Percentiles rank a stretch among this genome's conserved stretches.
Conservation (phyloP, 2,113 vertebrate genomes). For the Tachycineta bicolor region DNA sequence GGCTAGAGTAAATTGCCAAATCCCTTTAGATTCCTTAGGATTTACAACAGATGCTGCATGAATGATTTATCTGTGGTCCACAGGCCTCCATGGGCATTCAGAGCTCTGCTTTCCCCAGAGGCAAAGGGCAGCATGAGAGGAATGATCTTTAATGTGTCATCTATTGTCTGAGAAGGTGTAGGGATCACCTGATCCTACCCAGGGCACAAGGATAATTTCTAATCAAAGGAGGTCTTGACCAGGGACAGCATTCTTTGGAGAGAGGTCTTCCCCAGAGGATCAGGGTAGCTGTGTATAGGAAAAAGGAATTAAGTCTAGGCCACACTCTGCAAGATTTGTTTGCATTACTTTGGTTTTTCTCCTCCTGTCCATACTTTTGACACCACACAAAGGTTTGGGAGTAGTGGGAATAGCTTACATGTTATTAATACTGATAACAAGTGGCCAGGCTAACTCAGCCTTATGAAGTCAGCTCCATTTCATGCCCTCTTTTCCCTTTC, state of each 20-base stretch:
- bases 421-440: neutral
- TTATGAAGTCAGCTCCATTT: slow-evolving; percentile 49
- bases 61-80: neutral
- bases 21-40: slow-evolving; percentile 25
- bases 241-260: neutral
- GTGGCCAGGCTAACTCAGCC: neutral
- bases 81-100: neutral
- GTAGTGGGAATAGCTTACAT: neutral
- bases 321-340: neutral
- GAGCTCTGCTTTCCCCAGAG: neutral
- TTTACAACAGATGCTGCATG: slow-evolving; percentile 30
- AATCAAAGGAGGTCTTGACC: neutral
- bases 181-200: neutral
- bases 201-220: neutral
- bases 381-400: neutral
- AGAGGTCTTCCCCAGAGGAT: neutral
- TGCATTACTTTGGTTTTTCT: neutral
- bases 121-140: neutral
- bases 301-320: neutral
- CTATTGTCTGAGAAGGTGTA: neutral
- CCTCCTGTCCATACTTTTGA: neutral
- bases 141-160: neutral
- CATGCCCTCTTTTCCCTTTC: slow-evolving; percentile 58
- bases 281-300: neutral
- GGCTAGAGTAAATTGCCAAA: slow-evolving; percentile 50